phyloP scores from a whole-genome alignment of 1,140 invertebrate genomes.

The Octopus bimaculoides region DNA sequence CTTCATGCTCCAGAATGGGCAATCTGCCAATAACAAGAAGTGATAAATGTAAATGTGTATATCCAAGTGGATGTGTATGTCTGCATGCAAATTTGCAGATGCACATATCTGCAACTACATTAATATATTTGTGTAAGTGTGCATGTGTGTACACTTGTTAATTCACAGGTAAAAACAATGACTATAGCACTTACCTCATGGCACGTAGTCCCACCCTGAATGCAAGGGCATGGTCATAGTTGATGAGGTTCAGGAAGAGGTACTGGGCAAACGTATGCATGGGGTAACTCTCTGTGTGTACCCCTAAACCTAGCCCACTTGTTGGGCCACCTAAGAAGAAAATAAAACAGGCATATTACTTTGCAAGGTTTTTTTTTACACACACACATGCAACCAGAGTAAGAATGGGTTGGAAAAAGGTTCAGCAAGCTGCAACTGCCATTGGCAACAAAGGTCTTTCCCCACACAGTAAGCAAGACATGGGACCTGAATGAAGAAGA shows the following conservation, averaged over 20 bases:
- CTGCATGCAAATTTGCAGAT: no score
- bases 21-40: constrained; percentile 59
- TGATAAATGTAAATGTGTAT: not conserved
- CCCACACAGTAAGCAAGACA: no score
- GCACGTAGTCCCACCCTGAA: constrained; percentile 67
- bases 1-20: constrained; percentile 75
- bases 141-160: no score
- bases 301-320: constrained; percentile 71
- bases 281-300: constrained; percentile 74
- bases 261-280: constrained; percentile 82
- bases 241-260: constrained; percentile 72
- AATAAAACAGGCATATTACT: not conserved
- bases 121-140: no score
- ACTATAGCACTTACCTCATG: constrained; percentile 58
- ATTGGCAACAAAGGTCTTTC: no score
- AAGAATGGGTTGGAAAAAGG: no score
- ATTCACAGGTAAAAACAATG: not conserved
- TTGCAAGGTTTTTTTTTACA: no score
- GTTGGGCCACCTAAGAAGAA: constrained; percentile 68
- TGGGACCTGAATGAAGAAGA: no score
- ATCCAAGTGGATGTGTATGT: not conserved
- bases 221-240: constrained; percentile 72
- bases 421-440: no score
- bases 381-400: no score
- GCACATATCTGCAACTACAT: no score